phyloP scores from a whole-genome alignment of 1,140 invertebrate species.

The Drusus annulatus region DNA sequence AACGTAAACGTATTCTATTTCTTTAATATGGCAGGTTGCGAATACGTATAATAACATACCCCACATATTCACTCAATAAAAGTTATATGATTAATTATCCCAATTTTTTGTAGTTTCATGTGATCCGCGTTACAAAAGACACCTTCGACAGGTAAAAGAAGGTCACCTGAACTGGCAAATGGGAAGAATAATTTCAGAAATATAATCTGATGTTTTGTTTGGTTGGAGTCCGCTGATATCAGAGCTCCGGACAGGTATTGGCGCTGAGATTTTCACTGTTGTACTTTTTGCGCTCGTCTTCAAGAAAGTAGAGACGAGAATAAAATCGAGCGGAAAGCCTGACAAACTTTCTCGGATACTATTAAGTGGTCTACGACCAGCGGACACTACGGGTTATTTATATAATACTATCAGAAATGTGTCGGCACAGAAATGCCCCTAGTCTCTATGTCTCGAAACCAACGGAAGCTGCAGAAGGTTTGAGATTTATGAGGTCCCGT shows the following conservation, averaged over 20 bases:
- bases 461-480: constrained; percentile 14
- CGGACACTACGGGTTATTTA: constrained; percentile 29
- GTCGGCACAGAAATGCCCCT: constrained; percentile 2
- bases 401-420: constrained; percentile 20
- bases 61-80: too few relatives aligned
- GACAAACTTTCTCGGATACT: constrained; percentile 32
- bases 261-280: constrained; percentile 25
- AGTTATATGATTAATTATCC: too few relatives aligned
- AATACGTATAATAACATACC: too few relatives aligned
- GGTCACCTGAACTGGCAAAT: too few relatives aligned
- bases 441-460: constrained; percentile 6
- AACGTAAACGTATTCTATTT: too few relatives aligned
- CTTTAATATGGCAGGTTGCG: too few relatives aligned
- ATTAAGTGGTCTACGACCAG: not conserved
- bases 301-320: constrained; percentile 33
- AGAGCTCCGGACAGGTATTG: not conserved
- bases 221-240: not conserved
- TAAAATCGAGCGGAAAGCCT: constrained; percentile 30
- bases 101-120: too few relatives aligned
- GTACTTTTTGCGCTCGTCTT: constrained; percentile 33
- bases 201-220: not conserved
- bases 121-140: too few relatives aligned
- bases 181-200: too few relatives aligned
- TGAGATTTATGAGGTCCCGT: constrained; percentile 26
- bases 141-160: too few relatives aligned